These are phyloP conservation scores for Edolisoma coerulescens DNA, from an alignment of 2,113 vertebrate species.

Conservation along the genomic window DNA sequence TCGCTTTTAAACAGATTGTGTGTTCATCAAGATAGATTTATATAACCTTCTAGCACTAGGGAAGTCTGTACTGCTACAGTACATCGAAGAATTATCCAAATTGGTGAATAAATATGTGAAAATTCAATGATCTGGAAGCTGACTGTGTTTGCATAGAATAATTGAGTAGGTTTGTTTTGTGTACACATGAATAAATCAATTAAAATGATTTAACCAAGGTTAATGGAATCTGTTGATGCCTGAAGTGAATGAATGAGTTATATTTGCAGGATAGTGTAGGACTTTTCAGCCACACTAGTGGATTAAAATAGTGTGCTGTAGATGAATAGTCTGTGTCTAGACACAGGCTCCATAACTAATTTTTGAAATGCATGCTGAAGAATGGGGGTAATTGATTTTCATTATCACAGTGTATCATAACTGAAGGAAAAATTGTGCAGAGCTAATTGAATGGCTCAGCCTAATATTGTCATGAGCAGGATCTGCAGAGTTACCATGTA, in stretches of 20 bases:
- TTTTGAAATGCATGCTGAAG: neutral
- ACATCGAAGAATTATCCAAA: neutral
- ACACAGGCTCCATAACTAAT: neutral
- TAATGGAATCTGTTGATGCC: neutral
- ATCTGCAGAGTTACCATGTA: neutral
- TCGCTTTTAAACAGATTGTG: neutral
- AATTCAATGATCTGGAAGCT: conserved; percentile 36
- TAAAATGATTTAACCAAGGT: conserved; percentile 28
- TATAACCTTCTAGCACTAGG: neutral
- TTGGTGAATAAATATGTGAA: conserved; percentile 17
- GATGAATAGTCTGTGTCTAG: neutral
- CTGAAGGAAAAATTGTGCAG: neutral
- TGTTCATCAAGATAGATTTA: neutral
- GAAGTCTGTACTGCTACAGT: neutral
- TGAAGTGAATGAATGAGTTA: neutral
- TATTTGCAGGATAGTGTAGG: neutral
- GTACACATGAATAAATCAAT: conserved; percentile 37
- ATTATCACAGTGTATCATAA: neutral
- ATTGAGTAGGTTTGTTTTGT: conserved; percentile 32
- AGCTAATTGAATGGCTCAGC: neutral
- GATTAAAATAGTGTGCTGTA: neutral
- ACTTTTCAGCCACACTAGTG: neutral
- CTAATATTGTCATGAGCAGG: neutral
- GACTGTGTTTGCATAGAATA: conserved; percentile 32
- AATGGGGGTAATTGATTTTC: neutral